phyloP scores from a whole-genome alignment of 2,797 vertebrate species.

The Hapalemur alaotrensis region DNA sequence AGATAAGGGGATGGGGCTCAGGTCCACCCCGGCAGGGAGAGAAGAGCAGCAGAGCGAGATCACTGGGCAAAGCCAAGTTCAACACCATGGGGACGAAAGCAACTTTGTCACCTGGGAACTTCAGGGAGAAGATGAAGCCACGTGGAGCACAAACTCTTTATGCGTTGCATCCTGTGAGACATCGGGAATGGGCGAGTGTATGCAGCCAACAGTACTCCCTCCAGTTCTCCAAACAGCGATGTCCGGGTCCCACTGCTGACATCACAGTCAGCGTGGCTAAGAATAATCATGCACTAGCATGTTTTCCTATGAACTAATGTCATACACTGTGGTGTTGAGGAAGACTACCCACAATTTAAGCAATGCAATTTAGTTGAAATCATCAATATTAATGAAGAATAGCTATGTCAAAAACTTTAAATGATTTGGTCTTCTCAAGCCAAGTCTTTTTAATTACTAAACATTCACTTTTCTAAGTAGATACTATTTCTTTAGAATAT shows the following conservation, averaged over 20 bases:
- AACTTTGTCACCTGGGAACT: background rate
- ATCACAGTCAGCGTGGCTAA: background rate
- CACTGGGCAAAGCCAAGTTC: background rate
- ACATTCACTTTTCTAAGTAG: background rate
- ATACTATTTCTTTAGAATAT: background rate
- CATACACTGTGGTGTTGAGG: accelerated
- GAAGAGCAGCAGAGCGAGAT: background rate
- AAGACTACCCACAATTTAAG: background rate
- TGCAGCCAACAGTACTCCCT: accelerated
- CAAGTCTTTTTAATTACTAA: background rate
- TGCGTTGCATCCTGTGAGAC: background rate
- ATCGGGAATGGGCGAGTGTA: too few species aligned
- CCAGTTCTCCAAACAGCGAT: background rate
- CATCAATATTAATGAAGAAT: background rate
- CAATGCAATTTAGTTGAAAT: background rate
- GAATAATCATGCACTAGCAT: too few species aligned
- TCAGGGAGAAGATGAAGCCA: background rate
- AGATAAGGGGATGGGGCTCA: too few species aligned
- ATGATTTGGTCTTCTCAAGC: background rate
- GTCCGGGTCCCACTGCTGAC: background rate
- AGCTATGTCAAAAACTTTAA: background rate
- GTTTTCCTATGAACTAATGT: background rate
- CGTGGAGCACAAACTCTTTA: background rate
- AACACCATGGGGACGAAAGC: background rate
- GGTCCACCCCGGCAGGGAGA: background rate